Conservation (phyloP, 2,888 invertebrate species). For the Acanthoscelides obtectus region DNA sequence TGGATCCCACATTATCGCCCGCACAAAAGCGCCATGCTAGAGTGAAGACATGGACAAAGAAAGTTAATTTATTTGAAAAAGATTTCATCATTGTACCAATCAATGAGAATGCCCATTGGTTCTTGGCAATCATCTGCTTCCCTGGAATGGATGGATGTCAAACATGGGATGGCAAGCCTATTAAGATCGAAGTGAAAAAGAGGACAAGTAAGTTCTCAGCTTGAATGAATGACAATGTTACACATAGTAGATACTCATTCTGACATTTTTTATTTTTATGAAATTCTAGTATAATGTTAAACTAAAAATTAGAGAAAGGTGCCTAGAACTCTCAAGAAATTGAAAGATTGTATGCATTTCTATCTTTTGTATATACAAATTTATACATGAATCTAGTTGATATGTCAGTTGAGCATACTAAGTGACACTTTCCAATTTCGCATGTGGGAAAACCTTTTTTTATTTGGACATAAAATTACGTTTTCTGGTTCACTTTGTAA, state of each 20-base stretch:
- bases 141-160: conserved; percentile 74
- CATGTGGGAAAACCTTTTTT: no score
- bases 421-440: no score
- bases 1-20: conserved; percentile 62
- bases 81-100: conserved; percentile 96
- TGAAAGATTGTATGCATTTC: no score
- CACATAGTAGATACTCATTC: no score
- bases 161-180: conserved; percentile 61
- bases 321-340: no score
- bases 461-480: no score
- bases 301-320: no score
- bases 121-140: conserved; percentile 93
- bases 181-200: conserved; percentile 46
- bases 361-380: no score
- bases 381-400: no score
- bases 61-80: conserved; percentile 93
- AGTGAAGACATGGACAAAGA: conserved; percentile 95
- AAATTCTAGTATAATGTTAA: no score
- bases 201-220: conserved; percentile 45
- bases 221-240: conserved; percentile 3
- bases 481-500: neutral
- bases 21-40: conserved; percentile 83
- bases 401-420: no score
- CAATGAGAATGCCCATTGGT: conserved; percentile 98
- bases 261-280: no score